Base-by-base conservation (phyloP, 2,888 invertebrate genomes). In the Microdon myrmicae region DNA sequence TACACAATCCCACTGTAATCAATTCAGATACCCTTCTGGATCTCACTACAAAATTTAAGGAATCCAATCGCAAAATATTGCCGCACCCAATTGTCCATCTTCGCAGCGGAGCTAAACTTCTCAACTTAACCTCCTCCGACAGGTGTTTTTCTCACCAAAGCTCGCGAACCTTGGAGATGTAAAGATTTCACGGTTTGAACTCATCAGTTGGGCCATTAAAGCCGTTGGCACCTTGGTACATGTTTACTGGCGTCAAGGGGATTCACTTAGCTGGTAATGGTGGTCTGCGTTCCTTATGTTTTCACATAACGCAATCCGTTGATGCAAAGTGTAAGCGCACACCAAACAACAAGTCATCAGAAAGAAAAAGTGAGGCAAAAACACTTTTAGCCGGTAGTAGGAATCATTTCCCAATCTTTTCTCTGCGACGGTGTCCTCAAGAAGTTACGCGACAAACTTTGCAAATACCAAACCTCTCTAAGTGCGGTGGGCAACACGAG, bases 111-210 rank as follows among this genome's bases (percentile, higher is more conserved):
- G 20, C 16, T 25, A 8, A n/a, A n/a, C n/a, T n/a, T n/a, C n/a
- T 16, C 31, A 9, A 31, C 25, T 28, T 26, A 17, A 22, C 51
- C 51, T 47, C 56, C 56, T 45, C 41, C 32, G 49, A 17, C 16
- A 26, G 41, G 26, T 7, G 1, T 13, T 37, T 17, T 19, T 12
- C 20, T 38, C n/a, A 56, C 58, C 64, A 64, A 58, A 56, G 37
- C 20, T 12, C 12, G 20, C 55, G n/a, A 45, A 34, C n/a, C 32
- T 14, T 26, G 20, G 38, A 53, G 16, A 22, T 48, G 34, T 53
- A 38, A 51, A 56, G 58, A 32, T 64, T 64, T 64, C 58, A 64
- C 64, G 53, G 58, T 35, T 53, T 53, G 43, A 64, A 55, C 61
- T 64, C 55, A 64, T 64, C 61, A 64, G 56, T 56, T 56, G 31